Base-by-base conservation (phyloP, 2,113 vertebrate species). In the Manacus vitellinus region DNA sequence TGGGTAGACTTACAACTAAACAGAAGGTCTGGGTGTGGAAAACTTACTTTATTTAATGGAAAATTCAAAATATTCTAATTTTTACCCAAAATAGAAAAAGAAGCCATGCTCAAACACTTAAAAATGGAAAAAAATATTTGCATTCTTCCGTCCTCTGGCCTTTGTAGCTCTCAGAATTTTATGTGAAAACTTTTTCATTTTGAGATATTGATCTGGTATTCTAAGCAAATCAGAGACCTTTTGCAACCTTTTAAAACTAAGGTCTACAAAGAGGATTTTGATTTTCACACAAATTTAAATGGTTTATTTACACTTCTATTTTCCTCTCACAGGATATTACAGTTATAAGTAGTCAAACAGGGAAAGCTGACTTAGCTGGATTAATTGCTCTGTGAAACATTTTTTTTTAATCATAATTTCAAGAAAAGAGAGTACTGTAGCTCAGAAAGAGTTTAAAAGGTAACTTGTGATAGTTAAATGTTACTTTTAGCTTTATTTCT, bases 231-330 rank as follows among this genome's bases (percentile, higher is more conserved):
- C 56, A 79, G 30, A 67, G 66, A 75, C 35, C 44, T 94, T 85
- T 74, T 65, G 28, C 13, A 90, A 52, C 35, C 33, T 82, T 89
- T 92, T 59, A 59, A 84, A 73, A 61, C 16, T 61, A 58, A 17
- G 4, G 17, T 85, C 84, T 84, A 24, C 46, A 74, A 89, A 89
- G 27, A 56, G 13, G 59, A 71, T 75, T 95, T 80, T 82, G n/a
- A 70, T 89, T 85, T 78, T 46, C n/a, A 47, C 41, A 59, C 21
- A 61, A 75, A 88, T 79, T 76, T 88, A 72, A 43, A 67, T 6
- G 59, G 16, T 47, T 85, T 80, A 65, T 62, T 74, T 78, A 62
- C n/a, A 43, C 28, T 76, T 43, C 8, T 82, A 21, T 78, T 85
- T 95, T 92, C 44, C 10, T 75, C 24, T 83, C 15, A 52, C 12